Conservation (phyloP, 2,797 vertebrate genomes). For the Alauda arvensis region DNA sequence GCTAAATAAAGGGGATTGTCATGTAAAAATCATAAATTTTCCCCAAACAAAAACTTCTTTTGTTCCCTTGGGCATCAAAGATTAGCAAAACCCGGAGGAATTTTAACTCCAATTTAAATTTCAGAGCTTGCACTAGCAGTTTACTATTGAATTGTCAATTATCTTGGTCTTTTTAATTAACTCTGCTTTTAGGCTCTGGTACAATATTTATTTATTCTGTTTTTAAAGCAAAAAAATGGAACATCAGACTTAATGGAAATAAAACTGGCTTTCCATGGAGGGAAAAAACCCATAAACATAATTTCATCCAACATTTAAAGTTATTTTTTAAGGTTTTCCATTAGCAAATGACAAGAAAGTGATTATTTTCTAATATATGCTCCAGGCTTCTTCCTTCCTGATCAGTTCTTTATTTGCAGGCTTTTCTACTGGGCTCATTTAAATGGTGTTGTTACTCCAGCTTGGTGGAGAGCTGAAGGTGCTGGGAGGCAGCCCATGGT, state of each 20-base stretch:
- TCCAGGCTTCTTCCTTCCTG: not conserved
- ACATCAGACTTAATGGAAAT: not conserved
- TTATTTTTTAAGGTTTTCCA: not conserved
- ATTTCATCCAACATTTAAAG: not conserved
- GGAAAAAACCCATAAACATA: not conserved
- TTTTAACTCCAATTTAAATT: conserved; percentile 36
- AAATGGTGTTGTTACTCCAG: not conserved
- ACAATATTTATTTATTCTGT: not conserved
- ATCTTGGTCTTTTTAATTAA: conserved; percentile 45
- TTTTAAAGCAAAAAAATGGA: not conserved
- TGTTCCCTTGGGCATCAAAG: conserved; percentile 18
- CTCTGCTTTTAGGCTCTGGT: not conserved
- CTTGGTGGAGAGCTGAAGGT: not conserved
- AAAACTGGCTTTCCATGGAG: not conserved
- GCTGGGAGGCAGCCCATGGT: not conserved
- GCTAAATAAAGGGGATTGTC: not conserved
- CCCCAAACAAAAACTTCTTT: not conserved
- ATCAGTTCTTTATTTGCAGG: not conserved
- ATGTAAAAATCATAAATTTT: conserved; percentile 1
- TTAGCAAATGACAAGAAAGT: not conserved
- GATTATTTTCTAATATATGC: not conserved
- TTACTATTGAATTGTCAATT: conserved; percentile 34
- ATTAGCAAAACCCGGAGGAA: conserved; percentile 25
- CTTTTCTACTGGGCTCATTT: not conserved
- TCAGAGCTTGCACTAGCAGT: not conserved